Base-by-base conservation (phyloP, 2,888 invertebrate species). In the Aphodius granarius region DNA sequence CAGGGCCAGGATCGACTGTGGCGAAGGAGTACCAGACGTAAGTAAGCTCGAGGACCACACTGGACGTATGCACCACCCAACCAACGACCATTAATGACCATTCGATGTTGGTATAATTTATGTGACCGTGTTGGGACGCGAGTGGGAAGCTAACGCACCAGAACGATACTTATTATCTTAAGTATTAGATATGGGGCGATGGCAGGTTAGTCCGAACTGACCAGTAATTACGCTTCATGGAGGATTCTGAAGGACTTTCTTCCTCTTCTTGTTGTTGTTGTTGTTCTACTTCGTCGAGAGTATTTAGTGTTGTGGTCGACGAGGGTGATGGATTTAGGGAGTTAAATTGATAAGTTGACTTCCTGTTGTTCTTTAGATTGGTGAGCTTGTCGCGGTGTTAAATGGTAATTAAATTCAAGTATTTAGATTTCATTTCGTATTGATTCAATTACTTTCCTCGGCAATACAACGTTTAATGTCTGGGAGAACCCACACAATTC, bases 21-120 rank as follows among this genome's bases (percentile, higher is more conserved):
- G 43, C 43, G 43, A 43, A 43, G 43, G 43, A 43, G 43, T 43
- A 43, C 43, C 43, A 43, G 43, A 43, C 43, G 43, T 43, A 68
- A 20, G 20, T n/a, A 22, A 68, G n/a, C 13, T 20, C 78, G 72
- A 76, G 74, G 80, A 80, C 79, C 80, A 80, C 80, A 80, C 79
- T 77, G 80, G 77, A 80, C 74, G 76, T 77, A 72, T 64, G 81
- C 82, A 83, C 85, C 85, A 85, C 85, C 85, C 86, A 84, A 83
- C 66, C 70, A 43, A 43, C 43, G 43, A 43, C 21, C 84, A 84
- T 86, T 86, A 86, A 86, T 86, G 86, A 86, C 86, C 84, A 84
- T 86, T 86, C 86, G 86, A 86, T 86, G 86, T 86, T 85, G 83
- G 82, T 83, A 85, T 86, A 86, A 86, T 86, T 86, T 86, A 86